Conservation (phyloP, 2,113 vertebrate species). For the Tor tambroides region DNA sequence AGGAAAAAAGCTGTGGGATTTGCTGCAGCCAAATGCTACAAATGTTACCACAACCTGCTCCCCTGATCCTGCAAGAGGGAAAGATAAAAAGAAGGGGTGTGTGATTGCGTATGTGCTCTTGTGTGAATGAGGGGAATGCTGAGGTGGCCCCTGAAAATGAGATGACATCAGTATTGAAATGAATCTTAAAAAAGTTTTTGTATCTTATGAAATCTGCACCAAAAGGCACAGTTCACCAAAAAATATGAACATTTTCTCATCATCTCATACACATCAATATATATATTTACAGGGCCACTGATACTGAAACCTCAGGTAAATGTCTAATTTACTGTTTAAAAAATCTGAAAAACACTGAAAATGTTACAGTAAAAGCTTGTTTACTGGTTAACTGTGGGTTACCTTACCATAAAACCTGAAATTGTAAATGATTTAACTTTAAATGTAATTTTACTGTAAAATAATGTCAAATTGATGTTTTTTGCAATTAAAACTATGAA, state of each 20-base stretch:
- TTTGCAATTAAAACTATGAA: no score
- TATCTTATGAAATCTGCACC: not conserved
- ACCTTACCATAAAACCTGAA: not conserved
- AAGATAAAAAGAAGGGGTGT: slow-evolving; percentile 52
- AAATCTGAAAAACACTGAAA: not conserved
- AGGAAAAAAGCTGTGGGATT: slow-evolving; percentile 72
- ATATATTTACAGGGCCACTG: no score
- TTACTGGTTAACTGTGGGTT: not conserved
- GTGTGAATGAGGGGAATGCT: not conserved
- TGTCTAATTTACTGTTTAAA: no score
- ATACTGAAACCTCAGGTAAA: not conserved
- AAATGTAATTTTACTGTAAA: no score
- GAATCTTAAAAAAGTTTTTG: not conserved
- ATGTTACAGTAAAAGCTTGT: not conserved
- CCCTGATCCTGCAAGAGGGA: slow-evolving; percentile 76
- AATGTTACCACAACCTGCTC: slow-evolving; percentile 85
- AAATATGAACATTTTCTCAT: not conserved
- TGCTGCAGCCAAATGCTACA: slow-evolving; percentile 84
- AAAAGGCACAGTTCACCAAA: not conserved
- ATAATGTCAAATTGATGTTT: no score
- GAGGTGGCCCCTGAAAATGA: not conserved
- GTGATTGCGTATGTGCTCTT: slow-evolving; percentile 4
- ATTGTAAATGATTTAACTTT: not conserved
- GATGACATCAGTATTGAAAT: no score
- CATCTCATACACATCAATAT: no score